Conservation (phyloP, 2,888 invertebrate species). For the Pogonocherus hispidulus region DNA sequence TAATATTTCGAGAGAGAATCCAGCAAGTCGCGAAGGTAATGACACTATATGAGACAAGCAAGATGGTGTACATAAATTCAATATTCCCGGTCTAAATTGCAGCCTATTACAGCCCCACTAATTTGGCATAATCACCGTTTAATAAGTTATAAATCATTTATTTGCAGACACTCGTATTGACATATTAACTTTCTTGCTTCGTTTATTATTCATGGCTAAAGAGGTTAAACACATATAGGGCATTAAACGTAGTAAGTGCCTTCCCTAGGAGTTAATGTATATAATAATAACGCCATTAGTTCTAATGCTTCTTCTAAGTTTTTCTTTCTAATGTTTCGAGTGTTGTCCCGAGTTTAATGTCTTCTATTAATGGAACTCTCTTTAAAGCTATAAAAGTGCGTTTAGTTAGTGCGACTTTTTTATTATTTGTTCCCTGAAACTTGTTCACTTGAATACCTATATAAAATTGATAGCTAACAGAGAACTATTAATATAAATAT, state of each 20-base stretch:
- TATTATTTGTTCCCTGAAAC: background rate
- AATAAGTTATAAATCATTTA: constrained; percentile 65
- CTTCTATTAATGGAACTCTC: constrained; percentile 15
- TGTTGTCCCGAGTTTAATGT: constrained; percentile 17
- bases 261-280: constrained; percentile 30
- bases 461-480: no score
- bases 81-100: constrained; percentile 55
- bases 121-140: constrained; percentile 66
- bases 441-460: background rate
- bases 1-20: constrained; percentile 31
- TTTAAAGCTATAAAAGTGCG: background rate
- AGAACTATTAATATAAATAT: no score
- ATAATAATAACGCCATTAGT: constrained; percentile 38
- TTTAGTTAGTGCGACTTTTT: background rate
- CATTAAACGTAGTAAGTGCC: constrained; percentile 36
- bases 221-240: constrained; percentile 34
- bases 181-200: constrained; percentile 59
- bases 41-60: constrained; percentile 48
- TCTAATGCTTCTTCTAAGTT: constrained; percentile 15
- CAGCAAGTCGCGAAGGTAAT: constrained; percentile 39
- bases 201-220: constrained; percentile 40
- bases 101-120: constrained; percentile 62
- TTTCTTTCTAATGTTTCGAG: constrained; percentile 14
- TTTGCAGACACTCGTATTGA: constrained; percentile 61
- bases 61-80: constrained; percentile 41